Evolutionary conservation across 2,888 invertebrate genomes (phyloP), one percentile per base, ranked within the genome.

Genomic region (Drosophila pegasa): DNA sequence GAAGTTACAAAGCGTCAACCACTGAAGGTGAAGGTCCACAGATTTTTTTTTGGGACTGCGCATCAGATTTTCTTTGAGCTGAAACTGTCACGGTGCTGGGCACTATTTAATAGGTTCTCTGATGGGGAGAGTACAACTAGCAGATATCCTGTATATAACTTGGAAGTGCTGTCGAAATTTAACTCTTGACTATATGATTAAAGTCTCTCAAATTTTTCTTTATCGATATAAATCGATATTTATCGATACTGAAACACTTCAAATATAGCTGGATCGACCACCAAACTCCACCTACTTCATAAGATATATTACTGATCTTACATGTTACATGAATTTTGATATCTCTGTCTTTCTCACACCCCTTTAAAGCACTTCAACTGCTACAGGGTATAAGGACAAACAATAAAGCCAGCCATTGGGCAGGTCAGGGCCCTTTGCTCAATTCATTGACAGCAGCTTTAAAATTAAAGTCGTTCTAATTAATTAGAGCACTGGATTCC

Each of bases 11-110:
- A 67, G 65, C 64, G 45, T 54, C 66, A 65, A 75, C 64, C 64
- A 43, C 59, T 56, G 86, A 82, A 85, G 84, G 83, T 84, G 76
- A 84, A 87, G 88, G 84, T 75, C 67, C 60, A 61, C 40, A 50
- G 40, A 40, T 35, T n/a, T 20, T 33, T 52, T 57, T 22, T 43
- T 12, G 20, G 18, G 38, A 33, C 67, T 45, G 31, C 20, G 47
- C 41, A 48, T 18, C 27, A 51, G 20, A 33, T 29, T 20, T 60
- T 18, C 9, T 56, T 58, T n/a, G 10, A 6, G 20, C 54, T 12
- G 12, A n/a, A 45, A 33, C 33, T 40, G 86, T 84, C 87, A 83
- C 70, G 82, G 69, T 69, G 45, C 54, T 57, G 71, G 86, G 71
- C 51, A 72, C 52, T 80, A 68, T 78, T 76, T 78, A 86, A 83